Base-by-base conservation (phyloP, 2,113 vertebrate genomes). In the Otus sunia region DNA sequence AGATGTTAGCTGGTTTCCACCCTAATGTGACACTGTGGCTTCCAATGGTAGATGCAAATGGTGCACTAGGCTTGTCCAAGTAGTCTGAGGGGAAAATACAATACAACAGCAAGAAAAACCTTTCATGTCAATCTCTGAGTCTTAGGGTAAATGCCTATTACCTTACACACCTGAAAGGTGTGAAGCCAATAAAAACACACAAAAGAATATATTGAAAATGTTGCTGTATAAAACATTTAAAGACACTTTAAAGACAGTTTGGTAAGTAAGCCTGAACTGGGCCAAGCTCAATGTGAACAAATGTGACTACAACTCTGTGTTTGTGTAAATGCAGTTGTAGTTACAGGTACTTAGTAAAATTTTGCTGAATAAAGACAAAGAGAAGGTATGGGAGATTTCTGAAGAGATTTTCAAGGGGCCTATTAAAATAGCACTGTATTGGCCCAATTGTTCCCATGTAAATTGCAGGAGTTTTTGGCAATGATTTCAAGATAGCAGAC, bases 1-100 rank as follows among this genome's bases (percentile, higher is more conserved):
- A 97, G 66, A 97, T 58, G 56, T 98, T 98, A 84, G 98, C 96
- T 81, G 96, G 15, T 56, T 96, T 97, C 98, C 98, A 98, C 21
- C 97, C 63, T 76, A 98, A 53, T 16, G 97, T 97, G 92, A 98
- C 60, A 55, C 27, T 97, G 32, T 98, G 94, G 77, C 66, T 97
- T 91, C 97, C 97, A 63, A 98, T 98, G 36, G 53, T 89, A 89
- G 98, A 98, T 39, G 97, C 97, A 96, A 98, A 98, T 6, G 98
- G 98, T 16, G 97, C 92, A 27, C 78, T 55, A 22, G 98, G 98
- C 14, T 88, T 60, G 36, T 95, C 77, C 62, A 85, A 76, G 52
- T 86, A 94, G 67, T 94, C 98, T 98, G 62, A 45, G 32, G 63
- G 36, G 79, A 93, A 95, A 97, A 58, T 58, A 60, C 25, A 90